A percentile compares a stretch with the other conserved stretches of the same genome.
These are phyloP conservation scores for Nothocercus julius DNA, from an alignment of 2,113 vertebrate species.

Conservation along the genomic window DNA sequence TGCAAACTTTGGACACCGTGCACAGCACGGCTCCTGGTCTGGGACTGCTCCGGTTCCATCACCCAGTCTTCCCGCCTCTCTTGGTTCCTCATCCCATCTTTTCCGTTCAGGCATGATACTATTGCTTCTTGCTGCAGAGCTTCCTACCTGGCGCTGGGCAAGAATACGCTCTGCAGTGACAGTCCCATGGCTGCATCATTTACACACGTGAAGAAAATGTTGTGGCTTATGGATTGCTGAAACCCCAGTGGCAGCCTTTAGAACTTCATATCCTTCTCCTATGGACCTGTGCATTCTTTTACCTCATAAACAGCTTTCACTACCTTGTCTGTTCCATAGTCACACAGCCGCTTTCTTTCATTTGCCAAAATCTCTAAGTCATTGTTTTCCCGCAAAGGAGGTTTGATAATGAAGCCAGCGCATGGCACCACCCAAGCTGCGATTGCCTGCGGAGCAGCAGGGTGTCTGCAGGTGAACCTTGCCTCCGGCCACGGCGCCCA, in stretches of 20 bases:
- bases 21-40: no score
- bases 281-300: background rate
- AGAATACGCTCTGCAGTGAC: background rate
- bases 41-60: background rate
- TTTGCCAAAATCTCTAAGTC: background rate
- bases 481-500: conserved; percentile 11
- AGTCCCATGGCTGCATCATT: background rate
- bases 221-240: background rate
- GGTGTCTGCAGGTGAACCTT: background rate
- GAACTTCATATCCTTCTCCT: background rate
- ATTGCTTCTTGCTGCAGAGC: background rate
- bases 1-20: background rate
- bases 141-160: background rate
- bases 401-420: conserved; percentile 23
- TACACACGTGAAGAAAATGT: background rate
- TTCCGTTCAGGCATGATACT: background rate
- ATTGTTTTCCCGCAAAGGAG: conserved; percentile 44
- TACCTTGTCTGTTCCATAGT: background rate
- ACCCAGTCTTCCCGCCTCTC: background rate
- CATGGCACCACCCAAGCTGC: conserved; percentile 21
- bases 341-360: background rate
- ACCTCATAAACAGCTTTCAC: background rate
- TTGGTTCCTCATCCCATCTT: background rate
- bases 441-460: conserved; percentile 41
- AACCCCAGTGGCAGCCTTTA: background rate